Conservation (phyloP, 2,888 invertebrate genomes). For the Sabatieria punctata region DNA sequence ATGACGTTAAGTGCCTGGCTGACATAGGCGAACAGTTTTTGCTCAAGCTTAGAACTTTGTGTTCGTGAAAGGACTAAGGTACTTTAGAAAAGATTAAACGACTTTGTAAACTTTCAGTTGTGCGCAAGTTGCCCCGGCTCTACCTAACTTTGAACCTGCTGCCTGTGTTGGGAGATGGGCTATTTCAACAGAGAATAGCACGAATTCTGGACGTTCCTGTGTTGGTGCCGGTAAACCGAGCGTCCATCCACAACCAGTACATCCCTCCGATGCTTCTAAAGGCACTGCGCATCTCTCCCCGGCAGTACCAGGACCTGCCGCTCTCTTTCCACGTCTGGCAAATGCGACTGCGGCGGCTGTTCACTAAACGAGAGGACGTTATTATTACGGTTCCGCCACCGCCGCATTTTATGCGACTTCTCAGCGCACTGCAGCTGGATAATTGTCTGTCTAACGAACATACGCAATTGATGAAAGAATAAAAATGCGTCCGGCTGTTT, state of each 20-base stretch:
- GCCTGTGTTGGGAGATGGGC: background rate
- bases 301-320: background rate
- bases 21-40: too few relatives aligned
- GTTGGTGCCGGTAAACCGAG: background rate
- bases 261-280: background rate
- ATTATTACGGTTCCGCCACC: background rate
- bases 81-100: too few relatives aligned
- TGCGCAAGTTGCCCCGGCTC: background rate
- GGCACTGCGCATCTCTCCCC: background rate
- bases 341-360: background rate
- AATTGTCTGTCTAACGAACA: background rate
- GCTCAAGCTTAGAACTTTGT: too few relatives aligned
- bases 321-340: background rate
- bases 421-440: background rate
- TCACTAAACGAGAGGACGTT: background rate
- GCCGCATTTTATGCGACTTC: background rate
- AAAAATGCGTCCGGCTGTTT: too few relatives aligned
- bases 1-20: too few relatives aligned
- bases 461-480: too few relatives aligned
- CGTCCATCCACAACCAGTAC: background rate
- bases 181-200: background rate
- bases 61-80: too few relatives aligned
- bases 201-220: background rate
- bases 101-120: background rate
- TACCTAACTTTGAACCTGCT: background rate